These are phyloP conservation scores for Drosophila leontia DNA, from an alignment of 1,140 invertebrate species.

Conservation along the genomic window DNA sequence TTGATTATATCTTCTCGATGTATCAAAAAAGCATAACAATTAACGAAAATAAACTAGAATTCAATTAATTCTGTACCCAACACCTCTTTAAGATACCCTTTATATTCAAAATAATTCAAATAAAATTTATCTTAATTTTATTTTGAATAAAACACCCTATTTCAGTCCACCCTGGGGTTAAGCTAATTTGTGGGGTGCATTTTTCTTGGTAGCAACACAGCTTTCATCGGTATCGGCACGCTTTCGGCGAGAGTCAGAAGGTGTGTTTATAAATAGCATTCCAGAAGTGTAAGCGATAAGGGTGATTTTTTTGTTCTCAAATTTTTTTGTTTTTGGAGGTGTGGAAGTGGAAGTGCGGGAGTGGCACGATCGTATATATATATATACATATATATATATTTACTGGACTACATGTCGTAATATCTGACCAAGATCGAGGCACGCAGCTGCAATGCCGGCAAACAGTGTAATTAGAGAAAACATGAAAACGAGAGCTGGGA, in stretches of 20 bases:
- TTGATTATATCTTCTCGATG: no score
- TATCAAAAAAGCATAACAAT: no score
- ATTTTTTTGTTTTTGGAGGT: background rate
- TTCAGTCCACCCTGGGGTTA: background rate
- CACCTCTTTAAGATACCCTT: no score
- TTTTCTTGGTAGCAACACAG: background rate
- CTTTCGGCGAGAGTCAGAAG: constrained; percentile 1
- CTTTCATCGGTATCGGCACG: background rate
- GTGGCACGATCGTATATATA: background rate
- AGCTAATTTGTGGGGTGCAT: background rate
- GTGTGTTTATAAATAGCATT: constrained; percentile 6
- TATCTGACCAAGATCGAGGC: constrained; percentile 32
- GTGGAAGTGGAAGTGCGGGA: background rate
- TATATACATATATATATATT: background rate
- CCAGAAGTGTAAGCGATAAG: constrained; percentile 7
- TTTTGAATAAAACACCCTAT: background rate
- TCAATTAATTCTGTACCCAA: background rate
- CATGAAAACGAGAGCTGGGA: constrained; percentile 23
- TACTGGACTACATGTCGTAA: background rate
- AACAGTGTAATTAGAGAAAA: constrained; percentile 45
- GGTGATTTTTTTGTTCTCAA: background rate
- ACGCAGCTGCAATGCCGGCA: constrained; percentile 38
- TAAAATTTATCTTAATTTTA: background rate
- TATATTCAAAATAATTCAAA: background rate
- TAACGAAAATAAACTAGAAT: background rate